These are phyloP conservation scores for Neodiprion virginianus DNA, from an alignment of 1,140 invertebrate genomes.

Conservation along the genomic window DNA sequence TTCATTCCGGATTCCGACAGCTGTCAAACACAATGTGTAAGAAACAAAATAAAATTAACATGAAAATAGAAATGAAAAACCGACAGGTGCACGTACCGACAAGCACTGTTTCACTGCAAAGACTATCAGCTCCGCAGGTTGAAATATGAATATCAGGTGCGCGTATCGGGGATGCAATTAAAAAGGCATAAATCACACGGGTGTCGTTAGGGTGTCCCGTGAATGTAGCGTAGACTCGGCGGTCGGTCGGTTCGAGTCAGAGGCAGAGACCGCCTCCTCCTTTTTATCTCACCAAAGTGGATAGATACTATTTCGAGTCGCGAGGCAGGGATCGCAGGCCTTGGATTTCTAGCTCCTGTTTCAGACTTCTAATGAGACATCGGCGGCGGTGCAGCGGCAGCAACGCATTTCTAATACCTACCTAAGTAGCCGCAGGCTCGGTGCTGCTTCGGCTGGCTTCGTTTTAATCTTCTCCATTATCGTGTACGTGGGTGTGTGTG, in stretches of 20 bases:
- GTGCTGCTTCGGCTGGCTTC: no score
- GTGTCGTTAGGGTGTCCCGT: neutral
- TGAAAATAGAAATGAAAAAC: no score
- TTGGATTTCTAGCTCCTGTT: neutral
- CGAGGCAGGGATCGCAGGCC: neutral
- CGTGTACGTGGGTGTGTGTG: no score
- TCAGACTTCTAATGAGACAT: neutral
- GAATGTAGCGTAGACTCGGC: neutral
- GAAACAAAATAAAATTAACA: no score
- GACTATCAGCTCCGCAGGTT: no score
- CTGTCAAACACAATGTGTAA: no score
- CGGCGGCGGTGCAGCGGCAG: neutral
- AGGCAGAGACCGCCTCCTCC: no score
- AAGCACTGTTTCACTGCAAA: no score
- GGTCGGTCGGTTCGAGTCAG: neutral
- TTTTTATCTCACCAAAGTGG: neutral
- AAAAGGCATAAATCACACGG: neutral
- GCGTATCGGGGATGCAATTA: neutral
- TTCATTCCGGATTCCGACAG: no score
- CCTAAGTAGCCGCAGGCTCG: neutral
- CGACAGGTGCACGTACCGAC: no score
- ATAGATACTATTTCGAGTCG: conserved; percentile 2
- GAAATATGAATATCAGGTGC: no score
- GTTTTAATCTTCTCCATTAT: no score
- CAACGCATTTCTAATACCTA: neutral